Evolutionary conservation across 2,113 vertebrate species (phyloP).

Genomic region (Micronycteris hirsuta): DNA sequence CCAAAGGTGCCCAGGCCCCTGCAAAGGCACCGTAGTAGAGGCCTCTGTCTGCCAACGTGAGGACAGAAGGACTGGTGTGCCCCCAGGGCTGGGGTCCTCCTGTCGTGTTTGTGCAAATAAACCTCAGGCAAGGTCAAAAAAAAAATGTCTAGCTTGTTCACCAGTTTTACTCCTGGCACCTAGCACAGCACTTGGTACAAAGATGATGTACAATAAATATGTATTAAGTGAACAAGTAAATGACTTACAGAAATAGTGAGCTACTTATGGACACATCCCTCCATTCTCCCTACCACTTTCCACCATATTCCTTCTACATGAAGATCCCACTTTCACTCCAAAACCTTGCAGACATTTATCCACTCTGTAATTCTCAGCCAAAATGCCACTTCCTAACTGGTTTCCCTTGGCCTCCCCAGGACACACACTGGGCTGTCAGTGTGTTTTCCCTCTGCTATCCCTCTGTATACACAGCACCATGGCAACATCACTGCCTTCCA

Average conservation of each 20-base stretch:
- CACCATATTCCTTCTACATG: background rate
- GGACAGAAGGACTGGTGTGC: no score
- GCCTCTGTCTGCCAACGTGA: no score
- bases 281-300: background rate
- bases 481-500: no score
- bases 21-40: no score
- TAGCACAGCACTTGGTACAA: background rate
- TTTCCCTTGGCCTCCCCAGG: background rate
- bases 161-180: background rate
- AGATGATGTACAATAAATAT: background rate
- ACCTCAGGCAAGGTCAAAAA: no score
- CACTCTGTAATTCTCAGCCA: background rate
- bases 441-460: background rate
- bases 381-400: background rate
- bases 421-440: background rate
- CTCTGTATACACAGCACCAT: rapidly evolving
- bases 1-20: no score
- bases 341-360: background rate
- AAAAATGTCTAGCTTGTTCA: background rate
- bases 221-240: background rate
- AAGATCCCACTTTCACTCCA: background rate
- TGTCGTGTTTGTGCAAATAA: no score
- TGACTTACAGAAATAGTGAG: background rate
- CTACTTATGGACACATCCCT: background rate
- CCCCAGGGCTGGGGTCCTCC: no score